phyloP scores from a whole-genome alignment of 1,140 invertebrate species.

The Eriosoma lanigerum region DNA sequence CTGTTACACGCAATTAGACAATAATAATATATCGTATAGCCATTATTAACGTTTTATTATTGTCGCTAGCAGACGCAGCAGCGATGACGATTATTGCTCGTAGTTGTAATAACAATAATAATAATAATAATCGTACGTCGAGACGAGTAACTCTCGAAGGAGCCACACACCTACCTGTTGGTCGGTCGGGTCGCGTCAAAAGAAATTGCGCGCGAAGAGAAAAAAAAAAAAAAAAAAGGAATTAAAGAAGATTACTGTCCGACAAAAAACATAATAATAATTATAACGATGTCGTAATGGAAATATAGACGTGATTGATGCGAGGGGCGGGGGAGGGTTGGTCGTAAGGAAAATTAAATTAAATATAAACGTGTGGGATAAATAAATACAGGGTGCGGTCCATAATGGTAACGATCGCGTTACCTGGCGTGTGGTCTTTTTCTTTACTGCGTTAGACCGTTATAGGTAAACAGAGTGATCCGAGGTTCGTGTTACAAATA shows the following conservation, averaged over 20 bases:
- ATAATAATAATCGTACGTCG: neutral
- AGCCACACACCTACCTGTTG: neutral
- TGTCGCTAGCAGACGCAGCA: constrained; percentile 1
- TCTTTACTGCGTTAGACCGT: neutral
- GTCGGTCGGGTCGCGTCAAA: neutral
- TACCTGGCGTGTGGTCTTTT: constrained; percentile 14
- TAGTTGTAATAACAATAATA: constrained; percentile 9
- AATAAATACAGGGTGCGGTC: constrained; percentile 12
- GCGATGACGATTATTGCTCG: neutral
- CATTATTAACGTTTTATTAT: constrained; percentile 7
- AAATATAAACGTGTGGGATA: neutral
- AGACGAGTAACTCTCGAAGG: too few relatives aligned
- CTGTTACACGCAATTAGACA: too few relatives aligned
- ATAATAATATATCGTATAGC: neutral
- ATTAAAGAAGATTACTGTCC: constrained; percentile 1
- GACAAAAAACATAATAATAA: neutral
- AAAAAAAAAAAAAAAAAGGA: neutral
- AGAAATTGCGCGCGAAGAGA: too few relatives aligned
- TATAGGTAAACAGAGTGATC: too few relatives aligned
- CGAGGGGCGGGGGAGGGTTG: neutral
- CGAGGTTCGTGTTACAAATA: too few relatives aligned
- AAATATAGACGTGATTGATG: neutral
- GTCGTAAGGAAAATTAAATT: neutral
- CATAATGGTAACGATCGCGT: neutral
- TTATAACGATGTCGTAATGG: neutral